A percentile compares a stretch with the other conserved stretches of the same genome.
Evolutionary conservation across 2,888 invertebrate species (phyloP).

Genomic region (Seira sanloemensis): DNA sequence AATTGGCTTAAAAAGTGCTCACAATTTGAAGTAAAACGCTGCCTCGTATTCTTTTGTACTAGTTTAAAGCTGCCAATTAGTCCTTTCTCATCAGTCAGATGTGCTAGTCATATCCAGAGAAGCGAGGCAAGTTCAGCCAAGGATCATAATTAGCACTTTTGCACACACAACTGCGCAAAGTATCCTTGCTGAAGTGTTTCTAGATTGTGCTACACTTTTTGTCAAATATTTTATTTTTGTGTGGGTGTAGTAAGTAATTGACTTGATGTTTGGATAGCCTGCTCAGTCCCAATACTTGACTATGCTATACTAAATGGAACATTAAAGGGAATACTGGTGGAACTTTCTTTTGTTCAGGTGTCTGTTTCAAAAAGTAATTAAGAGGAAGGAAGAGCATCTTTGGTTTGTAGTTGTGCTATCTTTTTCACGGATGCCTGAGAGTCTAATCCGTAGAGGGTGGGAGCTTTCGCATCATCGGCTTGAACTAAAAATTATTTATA

Average conservation of each 20-base stretch:
- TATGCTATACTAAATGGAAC: too few relatives aligned
- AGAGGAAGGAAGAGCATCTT: too few relatives aligned
- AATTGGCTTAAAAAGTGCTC: background rate
- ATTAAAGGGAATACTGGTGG: background rate
- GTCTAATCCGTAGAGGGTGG: too few relatives aligned
- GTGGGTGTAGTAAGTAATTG: background rate
- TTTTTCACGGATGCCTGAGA: too few relatives aligned
- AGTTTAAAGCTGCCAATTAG: slow-evolving; percentile 38
- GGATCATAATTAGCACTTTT: slow-evolving; percentile 44
- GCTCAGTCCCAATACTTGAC: too few relatives aligned
- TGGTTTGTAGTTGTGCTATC: too few relatives aligned
- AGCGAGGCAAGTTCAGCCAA: background rate
- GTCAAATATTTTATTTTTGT: too few relatives aligned
- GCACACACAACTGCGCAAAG: too few relatives aligned
- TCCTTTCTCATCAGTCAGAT: slow-evolving; percentile 45
- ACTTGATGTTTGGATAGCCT: too few relatives aligned
- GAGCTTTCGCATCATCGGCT: too few relatives aligned
- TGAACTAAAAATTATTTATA: too few relatives aligned
- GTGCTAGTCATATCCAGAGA: slow-evolving; percentile 47
- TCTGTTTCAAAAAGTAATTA: background rate
- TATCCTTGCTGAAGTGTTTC: background rate
- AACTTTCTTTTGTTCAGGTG: slow-evolving; percentile 4
- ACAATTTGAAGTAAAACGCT: background rate
- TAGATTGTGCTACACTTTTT: background rate
- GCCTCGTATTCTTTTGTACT: slow-evolving; percentile 3